Percentiles rank a stretch among this genome's conserved stretches.
These are phyloP conservation scores for Sthenelais limicola DNA, from an alignment of 2,888 invertebrate genomes.

Conservation along the genomic window DNA sequence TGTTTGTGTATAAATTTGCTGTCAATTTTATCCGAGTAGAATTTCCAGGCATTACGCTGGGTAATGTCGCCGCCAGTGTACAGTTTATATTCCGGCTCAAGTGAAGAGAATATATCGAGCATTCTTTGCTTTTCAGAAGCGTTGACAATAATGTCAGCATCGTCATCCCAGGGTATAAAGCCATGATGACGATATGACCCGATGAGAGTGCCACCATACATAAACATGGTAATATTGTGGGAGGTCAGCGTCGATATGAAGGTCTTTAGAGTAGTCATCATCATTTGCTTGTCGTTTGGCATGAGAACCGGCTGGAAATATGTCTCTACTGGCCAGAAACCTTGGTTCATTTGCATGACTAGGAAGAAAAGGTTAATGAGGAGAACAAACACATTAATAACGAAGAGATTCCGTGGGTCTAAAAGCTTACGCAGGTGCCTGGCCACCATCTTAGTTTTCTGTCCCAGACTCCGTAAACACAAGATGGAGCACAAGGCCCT, in stretches of 20 bases:
- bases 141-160: slow-evolving; percentile 56
- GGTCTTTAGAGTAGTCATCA: slow-evolving; percentile 38
- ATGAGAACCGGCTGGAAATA: slow-evolving; percentile 42
- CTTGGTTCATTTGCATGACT: slow-evolving; percentile 45
- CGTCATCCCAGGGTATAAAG: slow-evolving; percentile 61
- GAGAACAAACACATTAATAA: slow-evolving; percentile 39
- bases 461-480: slow-evolving; percentile 22
- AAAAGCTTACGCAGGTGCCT: slow-evolving; percentile 27
- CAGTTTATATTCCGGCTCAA: slow-evolving; percentile 51
- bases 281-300: slow-evolving; percentile 21
- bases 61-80: slow-evolving; percentile 37
- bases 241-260: slow-evolving; percentile 27
- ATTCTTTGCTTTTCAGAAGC: slow-evolving; percentile 50
- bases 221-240: slow-evolving; percentile 47
- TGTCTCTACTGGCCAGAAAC: slow-evolving; percentile 48
- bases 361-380: slow-evolving; percentile 45
- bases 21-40: slow-evolving; percentile 50
- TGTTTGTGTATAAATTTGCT: slow-evolving; percentile 48
- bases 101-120: slow-evolving; percentile 46
- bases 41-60: slow-evolving; percentile 55
- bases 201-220: slow-evolving; percentile 56
- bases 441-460: slow-evolving; percentile 24
- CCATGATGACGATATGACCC: slow-evolving; percentile 59
- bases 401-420: slow-evolving; percentile 43
- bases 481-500: slow-evolving; percentile 5